Base-by-base conservation (phyloP, 2,797 vertebrate genomes). In the Menidia menidia region DNA sequence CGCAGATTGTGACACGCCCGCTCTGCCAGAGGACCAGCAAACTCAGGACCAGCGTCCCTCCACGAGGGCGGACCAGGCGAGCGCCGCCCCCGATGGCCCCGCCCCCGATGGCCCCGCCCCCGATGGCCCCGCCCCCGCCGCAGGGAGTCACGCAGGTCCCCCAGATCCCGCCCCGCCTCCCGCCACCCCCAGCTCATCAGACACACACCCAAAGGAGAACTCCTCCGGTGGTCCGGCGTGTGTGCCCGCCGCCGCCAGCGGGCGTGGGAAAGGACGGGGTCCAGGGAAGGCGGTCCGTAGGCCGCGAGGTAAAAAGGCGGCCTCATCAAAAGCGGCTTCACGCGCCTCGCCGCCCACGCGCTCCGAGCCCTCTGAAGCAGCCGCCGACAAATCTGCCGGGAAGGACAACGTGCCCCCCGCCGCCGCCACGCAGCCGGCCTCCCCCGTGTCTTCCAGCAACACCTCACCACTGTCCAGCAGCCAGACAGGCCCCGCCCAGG, bases 1-100 rank as follows among this genome's bases (percentile, higher is more conserved):
- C 0, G 51, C 56, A 10, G 88, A 90, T 57, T 58, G 72, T 0
- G 81, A 87, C 53, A 78, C 33, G 59, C 77, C 83, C 54, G 81
- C 33, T 0, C 13, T 77, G 11, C 63, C 64, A 1, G 55, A 59
- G 10, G 0, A 1, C 1, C 9, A 82, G 6, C 68, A 35, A 41
- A 55, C 30, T 2, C 15, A 12, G 7, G 35, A 32, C 11, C 3
- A 10, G 1, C 42, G 19, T 12, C 1, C 31, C 57, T 6, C 74
- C 35, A 30, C 31, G 1, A 2, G 3, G 7, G 43, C 13, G 6
- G 60, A 56, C 33, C 42, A 4, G 0, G 33, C 42, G 0, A 52
- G 55, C 13, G 19, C n/a, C n/a, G n/a, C 52, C 0, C 8, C 59
- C 0, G 87, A 88, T 33, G 68, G 85, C 61, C 87, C 87, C 14